Evolutionary conservation across 2,113 vertebrate species (phyloP), one percentile per base, ranked within the genome.

Genomic region (Lates calcarifer): DNA sequence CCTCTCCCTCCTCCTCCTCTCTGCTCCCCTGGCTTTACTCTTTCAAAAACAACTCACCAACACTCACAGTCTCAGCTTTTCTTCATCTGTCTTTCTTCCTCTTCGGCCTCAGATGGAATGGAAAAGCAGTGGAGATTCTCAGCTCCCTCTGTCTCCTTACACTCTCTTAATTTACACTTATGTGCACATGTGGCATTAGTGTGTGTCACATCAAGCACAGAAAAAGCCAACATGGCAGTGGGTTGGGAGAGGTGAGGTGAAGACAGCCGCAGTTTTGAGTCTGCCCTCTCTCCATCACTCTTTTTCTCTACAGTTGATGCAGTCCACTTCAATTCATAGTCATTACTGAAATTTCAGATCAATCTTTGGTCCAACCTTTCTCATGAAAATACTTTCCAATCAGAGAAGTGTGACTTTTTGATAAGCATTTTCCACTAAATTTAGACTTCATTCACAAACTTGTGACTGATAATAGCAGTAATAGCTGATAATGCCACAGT

Each of bases 61-160:
- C 58, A 83, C 81, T 76, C 82, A 68, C 84, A 66, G 69, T 76
- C 74, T 69, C 56, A 74, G 68, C 74, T 77, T 73, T 74, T 70
- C 84, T 79, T 53, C 28, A 20, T 71, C 33, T 45, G 24, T 17
- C 63, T 67, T 58, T 62, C 79, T 57, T 17, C 53, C 26, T 72
- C 39, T 65, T 65, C 3, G 51, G 66, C 17, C 51, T 57, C 22
- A 39, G 28, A 22, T 13, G 47, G 68, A 33, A 28, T 29, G 55
- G 68, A 33, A 28, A 24, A 24, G 55, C 63, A 22, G 24, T 17
- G 29, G 31, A 67, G 41, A 57, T 57, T 75, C 37, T 55, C n/a
- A 15, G 31, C 28, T 71, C 35, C 11, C 28, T 35, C 47, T 28
- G 26, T 67, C 61, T 6, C 9, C n/a, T 62, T 18, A 29, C 47